These are phyloP conservation scores for Hemitrygon akajei DNA, from an alignment of 2,797 vertebrate species.

Conservation along the genomic window DNA sequence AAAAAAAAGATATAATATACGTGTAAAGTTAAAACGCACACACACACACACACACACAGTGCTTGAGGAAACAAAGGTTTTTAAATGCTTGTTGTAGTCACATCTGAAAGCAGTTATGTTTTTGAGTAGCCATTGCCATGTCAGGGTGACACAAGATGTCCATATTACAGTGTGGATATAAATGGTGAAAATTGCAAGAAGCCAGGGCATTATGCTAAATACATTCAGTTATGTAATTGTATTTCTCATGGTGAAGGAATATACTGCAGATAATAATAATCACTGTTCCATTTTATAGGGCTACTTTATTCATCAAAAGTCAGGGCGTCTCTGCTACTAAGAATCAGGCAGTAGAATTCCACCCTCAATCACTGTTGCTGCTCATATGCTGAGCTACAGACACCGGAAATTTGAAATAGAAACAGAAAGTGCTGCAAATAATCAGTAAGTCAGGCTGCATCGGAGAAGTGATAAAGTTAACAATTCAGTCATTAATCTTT, in stretches of 20 bases:
- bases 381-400: too few relatives aligned
- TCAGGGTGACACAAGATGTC: background rate
- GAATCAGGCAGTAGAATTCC: background rate
- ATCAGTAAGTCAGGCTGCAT: too few relatives aligned
- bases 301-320: background rate
- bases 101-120: background rate
- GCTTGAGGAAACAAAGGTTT: background rate
- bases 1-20: background rate
- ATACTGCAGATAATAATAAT: background rate
- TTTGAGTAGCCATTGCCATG: background rate
- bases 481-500: too few relatives aligned
- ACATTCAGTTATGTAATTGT: background rate
- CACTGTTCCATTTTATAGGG: background rate
- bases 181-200: background rate
- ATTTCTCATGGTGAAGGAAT: background rate
- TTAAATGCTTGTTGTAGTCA: background rate
- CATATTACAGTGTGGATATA: too few relatives aligned
- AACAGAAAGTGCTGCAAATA: too few relatives aligned
- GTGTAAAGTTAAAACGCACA: background rate
- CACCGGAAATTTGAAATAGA: too few relatives aligned
- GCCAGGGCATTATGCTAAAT: background rate
- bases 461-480: too few relatives aligned
- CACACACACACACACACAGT: background rate
- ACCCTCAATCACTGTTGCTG: too few relatives aligned
- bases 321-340: background rate